A percentile compares a stretch with the other conserved stretches of the same genome.
Evolutionary conservation across 2,113 vertebrate genomes (phyloP).

Genomic region (Stegastes partitus): DNA sequence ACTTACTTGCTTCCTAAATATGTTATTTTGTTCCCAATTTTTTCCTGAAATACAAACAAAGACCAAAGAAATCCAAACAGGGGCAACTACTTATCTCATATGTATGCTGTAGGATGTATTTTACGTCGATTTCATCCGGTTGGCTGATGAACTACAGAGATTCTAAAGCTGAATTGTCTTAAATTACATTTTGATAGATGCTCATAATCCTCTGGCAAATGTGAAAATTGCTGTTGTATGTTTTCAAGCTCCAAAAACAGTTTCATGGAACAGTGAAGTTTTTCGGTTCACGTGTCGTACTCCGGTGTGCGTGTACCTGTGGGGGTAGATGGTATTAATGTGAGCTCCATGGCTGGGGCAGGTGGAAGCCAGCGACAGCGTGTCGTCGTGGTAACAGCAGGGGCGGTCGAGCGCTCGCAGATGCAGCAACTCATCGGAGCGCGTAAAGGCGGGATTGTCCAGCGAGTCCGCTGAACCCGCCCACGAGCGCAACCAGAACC

Average conservation of each 20-base stretch:
- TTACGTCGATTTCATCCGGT: neutral
- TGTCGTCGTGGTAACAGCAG: slow-evolving; percentile 87
- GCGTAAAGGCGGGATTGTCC: slow-evolving; percentile 90
- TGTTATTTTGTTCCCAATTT: no score
- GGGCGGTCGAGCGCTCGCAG: slow-evolving; percentile 84
- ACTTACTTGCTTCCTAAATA: no score
- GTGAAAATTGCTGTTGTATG: neutral
- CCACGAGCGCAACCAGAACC: slow-evolving; percentile 88
- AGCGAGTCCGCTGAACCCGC: slow-evolving; percentile 86
- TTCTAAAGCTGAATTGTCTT: slow-evolving; percentile 7
- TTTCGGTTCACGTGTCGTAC: no score
- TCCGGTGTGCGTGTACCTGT: slow-evolving; percentile 74
- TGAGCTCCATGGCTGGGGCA: slow-evolving; percentile 79
- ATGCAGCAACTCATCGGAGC: slow-evolving; percentile 90
- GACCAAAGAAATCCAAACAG: no score
- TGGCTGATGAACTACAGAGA: neutral
- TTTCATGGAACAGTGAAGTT: no score
- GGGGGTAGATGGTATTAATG: slow-evolving; percentile 83
- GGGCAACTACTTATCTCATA: no score
- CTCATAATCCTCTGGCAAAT: no score
- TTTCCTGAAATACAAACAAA: no score
- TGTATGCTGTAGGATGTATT: no score
- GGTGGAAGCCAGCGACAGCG: slow-evolving; percentile 82
- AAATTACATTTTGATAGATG: neutral
- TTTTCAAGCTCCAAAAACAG: no score